Base-by-base conservation (phyloP, 2,113 vertebrate species). In the Caranx melampygus region DNA sequence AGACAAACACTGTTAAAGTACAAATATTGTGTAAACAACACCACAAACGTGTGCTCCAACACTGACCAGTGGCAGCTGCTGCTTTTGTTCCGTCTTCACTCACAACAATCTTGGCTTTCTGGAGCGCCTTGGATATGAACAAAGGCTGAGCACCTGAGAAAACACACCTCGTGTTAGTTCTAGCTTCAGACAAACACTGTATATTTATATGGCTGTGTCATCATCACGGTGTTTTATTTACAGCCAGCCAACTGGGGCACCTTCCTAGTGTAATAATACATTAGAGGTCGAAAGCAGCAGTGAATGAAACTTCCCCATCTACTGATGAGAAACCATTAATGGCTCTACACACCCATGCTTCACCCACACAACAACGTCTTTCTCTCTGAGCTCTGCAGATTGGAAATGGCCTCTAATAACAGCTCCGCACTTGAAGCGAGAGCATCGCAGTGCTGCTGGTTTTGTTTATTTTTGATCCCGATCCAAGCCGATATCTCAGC, bases 1-100 rank as follows among this genome's bases (percentile, higher is more conserved):
- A 49, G 7, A 51, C 18, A 9, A n/a, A 20, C n/a, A 9, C 18
- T 16, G 18, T 33, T 26, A 26, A 20, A 26, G 11, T 15, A 52
- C 21, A 26, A 5, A 0, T 16, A 1, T 21, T 42, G 20, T 12
- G 52, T 8, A 21, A 65, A 14, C 16, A 20, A n/a, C 66, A 16
- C 42, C 42, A 59, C 35, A 10, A 44, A 40, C 21, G 33, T 31
- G 40, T 55, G 20, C 4, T 54, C 0, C 79, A 51, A 82, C 15
- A 63, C 97, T 95, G 94, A 99, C 98, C 92, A 59, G 97, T 99
- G 73, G 95, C 95, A 87, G 96, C 97, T 72, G 97, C 94, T 87
- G 97, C 98, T 96, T 97, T 98, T 34, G 98, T 98, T 86, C 98
- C 97, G 45, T 98, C 97, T 92, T 99, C 98, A 60, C 96, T 97